phyloP scores from a whole-genome alignment of 2,888 invertebrate species.

The Perizoma flavofasciatum region DNA sequence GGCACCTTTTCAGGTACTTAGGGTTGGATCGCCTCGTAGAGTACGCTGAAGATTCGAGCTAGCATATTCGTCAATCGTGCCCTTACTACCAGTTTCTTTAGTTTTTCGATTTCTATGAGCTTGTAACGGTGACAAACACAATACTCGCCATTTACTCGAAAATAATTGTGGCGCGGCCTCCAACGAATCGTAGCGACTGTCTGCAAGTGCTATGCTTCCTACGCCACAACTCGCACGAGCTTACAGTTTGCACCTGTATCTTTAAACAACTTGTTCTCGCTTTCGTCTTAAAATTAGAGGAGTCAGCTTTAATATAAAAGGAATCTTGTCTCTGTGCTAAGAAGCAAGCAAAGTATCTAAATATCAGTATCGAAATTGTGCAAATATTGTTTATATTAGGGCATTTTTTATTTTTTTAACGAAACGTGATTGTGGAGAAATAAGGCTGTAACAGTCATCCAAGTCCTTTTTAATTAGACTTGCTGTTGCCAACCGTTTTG shows the following conservation, averaged over 20 bases:
- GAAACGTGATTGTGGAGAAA: too few relatives aligned
- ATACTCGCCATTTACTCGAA: too few relatives aligned
- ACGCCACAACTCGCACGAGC: not conserved
- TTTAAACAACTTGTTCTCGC: not conserved
- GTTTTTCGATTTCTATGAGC: not conserved
- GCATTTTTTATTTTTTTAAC: too few relatives aligned
- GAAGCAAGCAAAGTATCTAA: conserved; percentile 36
- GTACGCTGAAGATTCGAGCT: conserved; percentile 59
- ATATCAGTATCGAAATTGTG: conserved; percentile 17
- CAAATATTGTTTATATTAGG: too few relatives aligned
- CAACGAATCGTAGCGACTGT: not conserved
- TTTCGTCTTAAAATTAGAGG: conserved; percentile 8
- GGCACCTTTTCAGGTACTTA: conserved; percentile 81
- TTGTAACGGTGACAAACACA: too few relatives aligned
- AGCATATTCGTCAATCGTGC: conserved; percentile 62
- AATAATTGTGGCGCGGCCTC: too few relatives aligned
- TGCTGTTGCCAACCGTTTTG: too few relatives aligned
- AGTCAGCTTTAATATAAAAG: not conserved
- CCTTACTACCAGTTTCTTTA: conserved; percentile 51
- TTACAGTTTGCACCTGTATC: not conserved
- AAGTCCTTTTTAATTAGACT: too few relatives aligned
- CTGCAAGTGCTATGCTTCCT: conserved; percentile 2
- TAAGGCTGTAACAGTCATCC: too few relatives aligned
- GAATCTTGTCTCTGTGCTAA: conserved; percentile 3
- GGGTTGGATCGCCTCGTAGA: conserved; percentile 67